Evolutionary conservation across 2,113 vertebrate species (phyloP).

Genomic region (Nibea albiflora): DNA sequence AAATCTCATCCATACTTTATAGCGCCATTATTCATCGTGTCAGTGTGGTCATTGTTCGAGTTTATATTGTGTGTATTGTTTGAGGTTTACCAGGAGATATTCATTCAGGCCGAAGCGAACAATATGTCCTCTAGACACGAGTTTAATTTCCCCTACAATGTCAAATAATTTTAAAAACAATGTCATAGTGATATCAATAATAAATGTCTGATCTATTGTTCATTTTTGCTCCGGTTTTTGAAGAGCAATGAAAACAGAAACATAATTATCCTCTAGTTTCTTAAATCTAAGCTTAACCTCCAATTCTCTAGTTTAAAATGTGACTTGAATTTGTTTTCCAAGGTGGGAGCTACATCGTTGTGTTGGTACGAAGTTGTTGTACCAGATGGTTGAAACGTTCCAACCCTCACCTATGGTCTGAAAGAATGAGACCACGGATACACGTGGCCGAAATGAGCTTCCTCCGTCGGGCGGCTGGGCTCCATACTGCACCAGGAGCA

Average conservation of each 20-base stretch:
- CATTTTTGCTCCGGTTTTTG: not conserved
- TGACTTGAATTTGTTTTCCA: not conserved
- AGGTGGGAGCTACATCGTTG: not conserved
- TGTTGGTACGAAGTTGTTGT: no score
- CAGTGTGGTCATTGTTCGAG: not conserved
- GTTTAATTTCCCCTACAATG: no score
- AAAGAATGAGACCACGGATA: no score
- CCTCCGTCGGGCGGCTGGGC: no score
- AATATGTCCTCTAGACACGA: not conserved
- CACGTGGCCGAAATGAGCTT: no score
- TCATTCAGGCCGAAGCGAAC: not conserved
- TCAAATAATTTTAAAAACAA: not conserved
- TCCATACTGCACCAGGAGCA: no score
- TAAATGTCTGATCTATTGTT: not conserved
- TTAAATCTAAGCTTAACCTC: not conserved
- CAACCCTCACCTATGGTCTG: no score
- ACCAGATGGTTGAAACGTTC: no score
- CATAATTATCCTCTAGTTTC: not conserved
- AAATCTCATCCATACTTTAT: conserved; percentile 4
- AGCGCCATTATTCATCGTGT: not conserved
- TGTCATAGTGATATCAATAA: not conserved
- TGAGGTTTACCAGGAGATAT: conserved; percentile 29
- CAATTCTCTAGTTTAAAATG: not conserved
- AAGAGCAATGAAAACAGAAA: not conserved
- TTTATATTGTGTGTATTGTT: not conserved